Conservation (phyloP, 2,113 vertebrate species). For the Candoia aspera region DNA sequence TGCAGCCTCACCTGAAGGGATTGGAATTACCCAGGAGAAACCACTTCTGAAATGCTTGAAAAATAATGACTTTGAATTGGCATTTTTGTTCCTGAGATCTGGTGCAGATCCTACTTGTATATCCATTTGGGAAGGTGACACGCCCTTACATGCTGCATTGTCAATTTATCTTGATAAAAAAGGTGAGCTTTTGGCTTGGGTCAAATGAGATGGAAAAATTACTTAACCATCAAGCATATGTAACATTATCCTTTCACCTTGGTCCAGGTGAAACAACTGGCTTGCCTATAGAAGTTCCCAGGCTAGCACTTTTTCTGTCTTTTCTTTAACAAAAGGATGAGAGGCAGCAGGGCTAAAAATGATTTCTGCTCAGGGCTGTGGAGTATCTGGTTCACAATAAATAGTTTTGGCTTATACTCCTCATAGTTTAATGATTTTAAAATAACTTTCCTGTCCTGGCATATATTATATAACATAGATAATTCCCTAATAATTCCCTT, state of each 20-base stretch:
- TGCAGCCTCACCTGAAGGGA: constrained; percentile 64
- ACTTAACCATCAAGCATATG: no score
- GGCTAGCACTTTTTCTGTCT: neutral
- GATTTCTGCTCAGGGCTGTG: no score
- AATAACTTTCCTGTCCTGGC: neutral
- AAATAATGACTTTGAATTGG: constrained; percentile 70
- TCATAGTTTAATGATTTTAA: no score
- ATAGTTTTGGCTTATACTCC: neutral
- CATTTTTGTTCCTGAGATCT: constrained; percentile 70
- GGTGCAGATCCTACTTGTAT: constrained; percentile 68
- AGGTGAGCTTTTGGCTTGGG: constrained; percentile 60
- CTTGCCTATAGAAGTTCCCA: neutral
- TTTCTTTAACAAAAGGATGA: neutral
- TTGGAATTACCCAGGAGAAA: constrained; percentile 44
- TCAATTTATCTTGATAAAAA: constrained; percentile 71
- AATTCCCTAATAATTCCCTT: no score
- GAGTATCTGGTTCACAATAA: neutral
- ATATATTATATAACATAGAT: no score
- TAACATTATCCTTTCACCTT: neutral
- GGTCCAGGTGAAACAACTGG: neutral
- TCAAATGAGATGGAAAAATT: no score
- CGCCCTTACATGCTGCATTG: constrained; percentile 78
- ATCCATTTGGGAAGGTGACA: constrained; percentile 70
- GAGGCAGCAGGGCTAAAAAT: neutral
- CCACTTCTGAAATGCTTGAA: constrained; percentile 71